phyloP scores from a whole-genome alignment of 1,140 invertebrate species.

The Hydropsyche tenuis region DNA sequence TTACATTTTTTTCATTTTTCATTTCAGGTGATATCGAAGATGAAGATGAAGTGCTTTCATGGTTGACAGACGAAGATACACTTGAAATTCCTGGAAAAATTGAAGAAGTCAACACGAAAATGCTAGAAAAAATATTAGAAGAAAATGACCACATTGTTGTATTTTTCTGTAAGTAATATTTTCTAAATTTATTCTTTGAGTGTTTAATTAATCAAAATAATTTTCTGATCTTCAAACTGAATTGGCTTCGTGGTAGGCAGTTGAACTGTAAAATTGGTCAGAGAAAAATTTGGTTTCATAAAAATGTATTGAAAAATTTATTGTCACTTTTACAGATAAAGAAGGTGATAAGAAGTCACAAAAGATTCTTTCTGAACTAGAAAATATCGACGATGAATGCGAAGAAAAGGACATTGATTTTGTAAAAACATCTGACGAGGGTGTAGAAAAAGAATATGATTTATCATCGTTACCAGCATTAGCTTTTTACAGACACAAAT shows the following conservation, averaged over 20 bases:
- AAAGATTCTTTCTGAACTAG: conserved; percentile 87
- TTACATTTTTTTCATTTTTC: conserved; percentile 24
- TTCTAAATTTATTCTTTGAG: conserved; percentile 6
- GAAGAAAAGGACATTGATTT: conserved; percentile 92
- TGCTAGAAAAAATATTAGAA: conserved; percentile 89
- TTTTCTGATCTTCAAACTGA: conserved; percentile 35
- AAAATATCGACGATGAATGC: conserved; percentile 94
- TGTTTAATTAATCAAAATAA: conserved; percentile 1
- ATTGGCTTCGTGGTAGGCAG: not conserved
- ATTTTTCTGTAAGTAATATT: conserved; percentile 83
- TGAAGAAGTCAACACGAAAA: conserved; percentile 90
- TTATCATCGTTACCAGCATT: conserved; percentile 81
- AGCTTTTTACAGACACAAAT: conserved; percentile 89
- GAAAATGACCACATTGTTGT: conserved; percentile 90
- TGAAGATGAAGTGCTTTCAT: conserved; percentile 88
- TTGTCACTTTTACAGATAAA: conserved; percentile 68
- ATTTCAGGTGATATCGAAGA: conserved; percentile 81
- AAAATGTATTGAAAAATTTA: too few species aligned
- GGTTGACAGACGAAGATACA: conserved; percentile 91
- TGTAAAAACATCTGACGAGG: conserved; percentile 90
- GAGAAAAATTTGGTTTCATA: too few species aligned
- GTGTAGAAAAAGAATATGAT: conserved; percentile 89
- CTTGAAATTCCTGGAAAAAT: conserved; percentile 91
- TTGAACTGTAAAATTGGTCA: not conserved
- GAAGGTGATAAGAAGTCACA: conserved; percentile 90